A percentile compares a stretch with the other conserved stretches of the same genome.
Conservation (phyloP, 2,888 invertebrate genomes). For the Patella depressa region DNA sequence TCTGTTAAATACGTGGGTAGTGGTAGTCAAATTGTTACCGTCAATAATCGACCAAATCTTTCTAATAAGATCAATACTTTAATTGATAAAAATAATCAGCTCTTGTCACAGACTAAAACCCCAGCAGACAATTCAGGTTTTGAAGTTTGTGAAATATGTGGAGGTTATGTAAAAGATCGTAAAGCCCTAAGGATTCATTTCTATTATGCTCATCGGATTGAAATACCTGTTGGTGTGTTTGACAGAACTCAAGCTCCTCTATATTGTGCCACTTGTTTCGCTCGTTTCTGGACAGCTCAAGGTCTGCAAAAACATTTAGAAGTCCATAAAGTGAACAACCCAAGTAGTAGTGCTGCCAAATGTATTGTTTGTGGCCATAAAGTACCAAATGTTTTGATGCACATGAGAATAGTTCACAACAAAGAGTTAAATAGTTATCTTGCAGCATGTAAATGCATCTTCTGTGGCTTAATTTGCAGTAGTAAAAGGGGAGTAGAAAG, state of each 20-base stretch:
- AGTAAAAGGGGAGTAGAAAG: conserved; percentile 51
- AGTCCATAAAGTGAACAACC: conserved; percentile 36
- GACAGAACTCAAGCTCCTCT: conserved; percentile 80
- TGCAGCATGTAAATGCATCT: conserved; percentile 56
- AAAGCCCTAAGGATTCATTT: conserved; percentile 95
- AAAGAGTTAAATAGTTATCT: conserved; percentile 81
- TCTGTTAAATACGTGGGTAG: conserved; percentile 3
- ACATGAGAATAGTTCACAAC: conserved; percentile 92
- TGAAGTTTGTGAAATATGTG: conserved; percentile 89
- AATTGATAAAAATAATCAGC: conserved; percentile 15
- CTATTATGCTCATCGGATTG: conserved; percentile 94
- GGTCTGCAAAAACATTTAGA: conserved; percentile 88
- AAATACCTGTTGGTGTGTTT: conserved; percentile 63
- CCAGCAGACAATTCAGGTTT: conserved; percentile 41
- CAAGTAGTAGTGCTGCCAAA: conserved; percentile 40
- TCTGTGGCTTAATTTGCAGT: conserved; percentile 57
- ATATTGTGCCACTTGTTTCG: conserved; percentile 96
- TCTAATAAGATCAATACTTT: conserved; percentile 20
- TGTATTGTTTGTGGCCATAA: conserved; percentile 49
- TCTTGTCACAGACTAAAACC: conserved; percentile 6
- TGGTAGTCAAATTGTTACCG: neutral
- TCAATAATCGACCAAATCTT: conserved; percentile 13
- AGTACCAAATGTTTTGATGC: conserved; percentile 84
- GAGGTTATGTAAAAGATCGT: conserved; percentile 95
- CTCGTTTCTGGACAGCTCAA: conserved; percentile 96